Base-by-base conservation (phyloP, 2,113 vertebrate genomes). In the Anarrhichthys ocellatus region DNA sequence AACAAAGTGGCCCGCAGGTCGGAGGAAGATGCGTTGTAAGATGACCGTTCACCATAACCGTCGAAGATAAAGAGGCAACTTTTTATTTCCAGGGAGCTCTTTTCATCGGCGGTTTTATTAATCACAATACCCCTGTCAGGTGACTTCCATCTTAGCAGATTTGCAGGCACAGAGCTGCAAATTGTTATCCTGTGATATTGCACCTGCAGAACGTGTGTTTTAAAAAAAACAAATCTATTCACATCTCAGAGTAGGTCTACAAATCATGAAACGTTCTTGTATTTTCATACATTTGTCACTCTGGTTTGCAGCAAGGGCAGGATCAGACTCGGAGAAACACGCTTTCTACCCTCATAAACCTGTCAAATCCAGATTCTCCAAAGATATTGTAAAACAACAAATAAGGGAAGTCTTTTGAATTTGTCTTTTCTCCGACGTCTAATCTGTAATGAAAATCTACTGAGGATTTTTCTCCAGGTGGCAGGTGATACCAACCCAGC, bases 351-450 rank as follows among this genome's bases (percentile, higher is more conserved):
- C 95, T 83, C 92, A 95, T 95, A 44, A 65, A 80, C 86, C 84
- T 91, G 92, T 93, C 91, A 91, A 73, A 71, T 61, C n/a, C 68
- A 90, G 92, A 92, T 94, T 88, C 91, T 86, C 82, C 72, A 24
- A 2, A 87, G 91, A 92, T 94, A 88, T 79, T 76, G 75, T 90
- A 88, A 79, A 93, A 92, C 86, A 93, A 92, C 88, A 94, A 95
- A 94, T 89, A 94, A 48, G 83, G 86, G 89, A 80, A 50, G 77
- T 50, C 92, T 95, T 91, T 94, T 94, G 92, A 94, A 89, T 90
- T 73, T 24, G 46, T 90, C 82, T 71, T 77, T 87, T 88, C 73
- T 81, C 34, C 20, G 61, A 74, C 4, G 2, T 87, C 84, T 92
- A 92, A 95, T 95, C 94, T 90, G 85, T 61, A 46, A 34, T 50